Evolutionary conservation across 2,888 invertebrate genomes (phyloP).

Genomic region (Coelinius sp.): DNA sequence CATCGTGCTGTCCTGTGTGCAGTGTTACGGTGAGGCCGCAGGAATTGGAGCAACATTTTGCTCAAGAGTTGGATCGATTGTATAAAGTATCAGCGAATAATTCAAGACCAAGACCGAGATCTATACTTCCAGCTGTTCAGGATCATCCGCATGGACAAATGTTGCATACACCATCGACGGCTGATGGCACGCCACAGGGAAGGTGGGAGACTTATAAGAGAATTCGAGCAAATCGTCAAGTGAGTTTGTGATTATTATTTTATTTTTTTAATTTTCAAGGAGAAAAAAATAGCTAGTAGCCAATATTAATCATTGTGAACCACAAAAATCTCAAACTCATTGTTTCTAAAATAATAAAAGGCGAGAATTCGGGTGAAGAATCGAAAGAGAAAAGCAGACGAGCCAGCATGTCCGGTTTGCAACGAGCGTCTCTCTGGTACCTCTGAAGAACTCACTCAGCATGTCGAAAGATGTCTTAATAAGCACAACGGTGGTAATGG

Average conservation of each 20-base stretch:
- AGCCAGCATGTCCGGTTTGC: constrained; percentile 86
- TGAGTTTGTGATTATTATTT: too few relatives aligned
- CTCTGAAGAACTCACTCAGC: constrained; percentile 79
- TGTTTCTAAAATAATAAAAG: constrained; percentile 53
- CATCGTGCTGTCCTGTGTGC: constrained; percentile 90
- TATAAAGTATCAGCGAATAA: constrained; percentile 72
- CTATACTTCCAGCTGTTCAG: constrained; percentile 68
- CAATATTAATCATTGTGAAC: background rate
- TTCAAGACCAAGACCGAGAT: constrained; percentile 63
- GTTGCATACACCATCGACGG: constrained; percentile 69
- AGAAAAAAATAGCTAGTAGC: background rate
- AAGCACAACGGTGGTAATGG: constrained; percentile 76
- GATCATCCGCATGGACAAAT: constrained; percentile 65
- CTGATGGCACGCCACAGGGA: constrained; percentile 73
- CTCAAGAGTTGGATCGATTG: constrained; percentile 84
- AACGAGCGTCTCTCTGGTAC: constrained; percentile 77
- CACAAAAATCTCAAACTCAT: too few relatives aligned
- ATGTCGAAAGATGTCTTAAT: constrained; percentile 80
- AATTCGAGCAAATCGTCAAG: constrained; percentile 81
- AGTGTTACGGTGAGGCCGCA: constrained; percentile 86
- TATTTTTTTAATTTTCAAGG: too few relatives aligned
- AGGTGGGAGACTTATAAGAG: constrained; percentile 84
- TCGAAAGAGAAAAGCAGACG: constrained; percentile 78
- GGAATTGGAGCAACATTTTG: constrained; percentile 87
- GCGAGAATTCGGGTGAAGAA: constrained; percentile 74